These are phyloP conservation scores for Choreutis nemorana DNA, from an alignment of 2,888 invertebrate species.

Conservation along the genomic window DNA sequence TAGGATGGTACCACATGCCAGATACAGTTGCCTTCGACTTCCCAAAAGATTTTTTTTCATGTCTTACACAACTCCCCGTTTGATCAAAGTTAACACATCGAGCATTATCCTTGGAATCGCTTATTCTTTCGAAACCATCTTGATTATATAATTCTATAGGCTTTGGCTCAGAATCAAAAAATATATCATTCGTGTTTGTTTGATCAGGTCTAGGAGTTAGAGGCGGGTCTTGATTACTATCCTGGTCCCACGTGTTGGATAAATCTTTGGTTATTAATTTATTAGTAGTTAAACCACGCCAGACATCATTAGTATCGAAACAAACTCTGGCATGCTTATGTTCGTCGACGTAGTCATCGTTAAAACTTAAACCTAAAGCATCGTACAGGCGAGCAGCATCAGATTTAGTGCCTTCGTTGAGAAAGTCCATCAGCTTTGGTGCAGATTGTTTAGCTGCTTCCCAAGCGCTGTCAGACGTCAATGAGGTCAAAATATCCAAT, in stretches of 20 bases:
- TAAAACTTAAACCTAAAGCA: slow-evolving; percentile 42
- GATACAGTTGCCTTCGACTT: slow-evolving; percentile 42
- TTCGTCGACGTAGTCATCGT: slow-evolving; percentile 35
- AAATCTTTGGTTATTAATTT: slow-evolving; percentile 34
- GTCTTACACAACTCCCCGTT: slow-evolving; percentile 43
- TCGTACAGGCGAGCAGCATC: slow-evolving; percentile 56
- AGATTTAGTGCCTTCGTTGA: slow-evolving; percentile 55
- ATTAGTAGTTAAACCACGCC: slow-evolving; percentile 27
- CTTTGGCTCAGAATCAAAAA: slow-evolving; percentile 25
- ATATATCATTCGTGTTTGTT: slow-evolving; percentile 19
- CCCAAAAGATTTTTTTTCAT: slow-evolving; percentile 37
- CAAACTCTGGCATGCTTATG: slow-evolving; percentile 35
- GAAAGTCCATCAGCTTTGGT: slow-evolving; percentile 55
- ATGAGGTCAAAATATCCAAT: slow-evolving; percentile 38
- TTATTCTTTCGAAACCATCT: slow-evolving; percentile 23
- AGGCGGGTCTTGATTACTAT: slow-evolving; percentile 20
- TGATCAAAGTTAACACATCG: slow-evolving; percentile 48
- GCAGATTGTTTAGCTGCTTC: slow-evolving; percentile 60
- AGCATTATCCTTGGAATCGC: slow-evolving; percentile 31
- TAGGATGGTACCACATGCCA: slow-evolving; percentile 57
- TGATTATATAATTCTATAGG: too few relatives aligned
- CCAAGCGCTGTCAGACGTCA: slow-evolving; percentile 58
- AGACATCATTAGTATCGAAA: slow-evolving; percentile 27
- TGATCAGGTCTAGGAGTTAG: slow-evolving; percentile 23
- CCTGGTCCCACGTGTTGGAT: slow-evolving; percentile 33